A percentile compares a stretch with the other conserved stretches of the same genome.
Evolutionary conservation across 2,888 invertebrate species (phyloP).

Genomic region (Drosophila leonis): DNA sequence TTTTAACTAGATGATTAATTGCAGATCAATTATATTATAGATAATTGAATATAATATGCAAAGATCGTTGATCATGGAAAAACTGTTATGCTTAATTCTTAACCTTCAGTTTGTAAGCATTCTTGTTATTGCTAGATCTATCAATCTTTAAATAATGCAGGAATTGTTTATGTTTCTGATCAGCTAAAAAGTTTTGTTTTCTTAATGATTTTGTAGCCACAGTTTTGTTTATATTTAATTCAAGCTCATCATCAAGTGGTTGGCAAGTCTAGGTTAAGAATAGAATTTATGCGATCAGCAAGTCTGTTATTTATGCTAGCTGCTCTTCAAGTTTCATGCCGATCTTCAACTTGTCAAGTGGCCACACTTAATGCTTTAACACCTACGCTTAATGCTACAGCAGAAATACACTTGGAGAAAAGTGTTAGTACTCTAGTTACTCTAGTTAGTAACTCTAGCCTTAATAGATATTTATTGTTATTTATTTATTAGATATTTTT

Average conservation of each 20-base stretch:
- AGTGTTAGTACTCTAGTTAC: too few species aligned
- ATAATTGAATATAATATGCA: not conserved
- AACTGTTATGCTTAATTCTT: too few species aligned
- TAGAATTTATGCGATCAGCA: constrained; percentile 9
- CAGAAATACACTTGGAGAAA: not conserved
- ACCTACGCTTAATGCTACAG: constrained; percentile 24
- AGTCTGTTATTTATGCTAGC: not conserved
- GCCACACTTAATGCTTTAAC: constrained; percentile 24
- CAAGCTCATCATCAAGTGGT: constrained; percentile 2
- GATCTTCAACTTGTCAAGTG: constrained; percentile 29
- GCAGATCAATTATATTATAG: not conserved
- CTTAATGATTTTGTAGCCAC: too few species aligned
- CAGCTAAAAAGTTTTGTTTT: not conserved
- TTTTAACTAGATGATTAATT: not conserved
- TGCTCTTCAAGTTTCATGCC: constrained; percentile 18
- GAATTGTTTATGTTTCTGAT: not conserved
- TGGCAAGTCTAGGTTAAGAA: constrained; percentile 8
- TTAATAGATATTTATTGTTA: too few species aligned
- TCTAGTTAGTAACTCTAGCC: too few species aligned
- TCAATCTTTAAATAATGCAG: not conserved
- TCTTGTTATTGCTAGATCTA: not conserved
- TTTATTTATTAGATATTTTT: too few species aligned
- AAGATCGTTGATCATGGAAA: not conserved
- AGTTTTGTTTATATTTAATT: not conserved
- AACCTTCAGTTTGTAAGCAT: not conserved